Conservation (phyloP, 2,888 invertebrate genomes). For the Drosophila yooni region DNA sequence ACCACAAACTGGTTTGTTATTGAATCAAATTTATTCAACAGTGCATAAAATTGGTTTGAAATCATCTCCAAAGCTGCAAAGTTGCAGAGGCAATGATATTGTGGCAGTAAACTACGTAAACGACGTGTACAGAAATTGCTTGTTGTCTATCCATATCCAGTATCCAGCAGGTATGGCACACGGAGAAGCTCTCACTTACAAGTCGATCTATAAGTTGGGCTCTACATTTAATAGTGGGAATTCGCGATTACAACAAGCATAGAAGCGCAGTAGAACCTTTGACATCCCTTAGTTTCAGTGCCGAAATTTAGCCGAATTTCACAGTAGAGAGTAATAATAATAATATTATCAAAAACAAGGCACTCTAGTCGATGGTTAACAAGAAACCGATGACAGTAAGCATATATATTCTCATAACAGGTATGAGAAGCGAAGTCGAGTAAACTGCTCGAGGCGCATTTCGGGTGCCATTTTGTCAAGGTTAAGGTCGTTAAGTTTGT, state of each 20-base stretch:
- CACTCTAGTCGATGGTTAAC: background rate
- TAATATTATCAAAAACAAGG: background rate
- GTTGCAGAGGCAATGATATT: conserved; percentile 12
- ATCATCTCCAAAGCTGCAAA: conserved; percentile 23
- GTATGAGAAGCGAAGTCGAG: background rate
- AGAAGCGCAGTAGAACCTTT: background rate
- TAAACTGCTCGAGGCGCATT: background rate
- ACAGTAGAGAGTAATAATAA: too few species aligned
- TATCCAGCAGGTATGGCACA: background rate
- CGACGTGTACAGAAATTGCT: conserved; percentile 8
- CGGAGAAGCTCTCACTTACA: background rate
- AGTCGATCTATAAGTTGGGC: background rate
- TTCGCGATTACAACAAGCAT: background rate
- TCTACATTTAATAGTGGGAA: background rate
- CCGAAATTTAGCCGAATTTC: too few species aligned
- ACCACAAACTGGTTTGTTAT: background rate
- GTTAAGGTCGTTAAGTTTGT: background rate
- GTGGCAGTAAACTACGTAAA: conserved; percentile 31
- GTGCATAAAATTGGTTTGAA: conserved; percentile 39
- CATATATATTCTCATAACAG: background rate
- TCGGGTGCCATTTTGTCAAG: background rate
- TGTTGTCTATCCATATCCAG: background rate
- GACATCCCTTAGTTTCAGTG: too few species aligned
- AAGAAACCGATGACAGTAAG: background rate
- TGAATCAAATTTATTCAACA: conserved; percentile 2